A percentile compares a stretch with the other conserved stretches of the same genome.
Conservation (phyloP, 2,113 vertebrate genomes). For the Urocynchramus pylzowi region DNA sequence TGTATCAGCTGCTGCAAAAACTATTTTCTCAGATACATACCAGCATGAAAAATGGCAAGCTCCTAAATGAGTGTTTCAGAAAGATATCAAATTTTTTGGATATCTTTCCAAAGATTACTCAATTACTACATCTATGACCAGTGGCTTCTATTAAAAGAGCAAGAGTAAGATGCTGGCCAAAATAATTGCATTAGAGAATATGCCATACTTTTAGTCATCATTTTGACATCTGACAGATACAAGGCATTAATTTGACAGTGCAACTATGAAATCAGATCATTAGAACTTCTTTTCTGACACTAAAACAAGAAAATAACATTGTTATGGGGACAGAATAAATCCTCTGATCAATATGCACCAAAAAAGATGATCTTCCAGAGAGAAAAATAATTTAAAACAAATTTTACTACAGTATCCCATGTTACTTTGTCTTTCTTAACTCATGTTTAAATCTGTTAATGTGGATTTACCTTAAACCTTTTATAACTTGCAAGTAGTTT, state of each 20-base stretch:
- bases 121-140: background rate
- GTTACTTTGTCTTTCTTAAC: background rate
- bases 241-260: conserved; percentile 16
- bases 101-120: no score
- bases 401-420: background rate
- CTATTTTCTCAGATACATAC: background rate
- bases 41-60: background rate
- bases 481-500: background rate
- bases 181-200: background rate
- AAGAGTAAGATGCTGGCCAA: background rate
- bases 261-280: background rate
- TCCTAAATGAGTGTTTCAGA: background rate
- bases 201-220: background rate
- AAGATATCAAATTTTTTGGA: background rate
- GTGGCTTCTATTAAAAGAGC: background rate
- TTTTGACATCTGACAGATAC: conserved; percentile 21
- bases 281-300: background rate
- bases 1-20: background rate
- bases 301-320: background rate
- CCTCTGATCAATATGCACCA: background rate
- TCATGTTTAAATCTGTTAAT: background rate
- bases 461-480: background rate
- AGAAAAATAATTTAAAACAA: background rate
- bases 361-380: background rate
- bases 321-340: background rate